phyloP scores from a whole-genome alignment of 2,888 invertebrate genomes.

The Himalopsyche anomala region DNA sequence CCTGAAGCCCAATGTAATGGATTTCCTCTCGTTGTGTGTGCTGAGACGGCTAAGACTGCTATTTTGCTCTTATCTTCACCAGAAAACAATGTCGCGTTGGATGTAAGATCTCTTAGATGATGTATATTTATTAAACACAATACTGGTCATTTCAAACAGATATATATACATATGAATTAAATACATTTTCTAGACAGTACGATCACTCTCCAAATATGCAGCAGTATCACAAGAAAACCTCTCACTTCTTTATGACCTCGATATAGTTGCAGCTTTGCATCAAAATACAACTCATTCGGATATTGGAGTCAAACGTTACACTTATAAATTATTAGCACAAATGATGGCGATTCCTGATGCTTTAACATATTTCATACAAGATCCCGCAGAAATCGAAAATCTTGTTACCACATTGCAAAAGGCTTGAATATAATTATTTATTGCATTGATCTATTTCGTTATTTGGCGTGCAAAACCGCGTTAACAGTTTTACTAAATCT shows the following conservation, averaged over 20 bases:
- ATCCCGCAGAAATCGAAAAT: conserved; percentile 7
- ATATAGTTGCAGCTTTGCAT: conserved; percentile 31
- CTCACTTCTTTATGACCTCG: conserved; percentile 32
- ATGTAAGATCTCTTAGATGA: not conserved
- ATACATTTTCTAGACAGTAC: conserved; percentile 24
- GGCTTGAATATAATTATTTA: not conserved
- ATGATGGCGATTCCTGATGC: conserved; percentile 39
- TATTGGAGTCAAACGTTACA: conserved; percentile 46
- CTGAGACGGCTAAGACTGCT: conserved; percentile 74
- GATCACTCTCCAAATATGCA: conserved; percentile 53
- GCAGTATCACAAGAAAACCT: conserved; percentile 45
- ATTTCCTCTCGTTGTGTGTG: conserved; percentile 66
- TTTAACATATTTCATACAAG: conserved; percentile 42
- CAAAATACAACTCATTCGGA: conserved; percentile 13
- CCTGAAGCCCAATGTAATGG: not conserved
- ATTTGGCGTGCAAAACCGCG: too few species aligned
- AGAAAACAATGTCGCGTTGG: conserved; percentile 71
- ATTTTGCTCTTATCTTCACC: conserved; percentile 72
- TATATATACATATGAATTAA: too few species aligned
- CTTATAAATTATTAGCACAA: conserved; percentile 54
- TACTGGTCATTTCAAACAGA: too few species aligned
- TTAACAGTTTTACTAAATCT: too few species aligned
- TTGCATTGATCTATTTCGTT: too few species aligned
- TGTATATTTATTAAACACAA: not conserved
- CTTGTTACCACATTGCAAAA: conserved; percentile 40